Base-by-base conservation (phyloP, 1,140 invertebrate species). In the Drosophila repletoides region DNA sequence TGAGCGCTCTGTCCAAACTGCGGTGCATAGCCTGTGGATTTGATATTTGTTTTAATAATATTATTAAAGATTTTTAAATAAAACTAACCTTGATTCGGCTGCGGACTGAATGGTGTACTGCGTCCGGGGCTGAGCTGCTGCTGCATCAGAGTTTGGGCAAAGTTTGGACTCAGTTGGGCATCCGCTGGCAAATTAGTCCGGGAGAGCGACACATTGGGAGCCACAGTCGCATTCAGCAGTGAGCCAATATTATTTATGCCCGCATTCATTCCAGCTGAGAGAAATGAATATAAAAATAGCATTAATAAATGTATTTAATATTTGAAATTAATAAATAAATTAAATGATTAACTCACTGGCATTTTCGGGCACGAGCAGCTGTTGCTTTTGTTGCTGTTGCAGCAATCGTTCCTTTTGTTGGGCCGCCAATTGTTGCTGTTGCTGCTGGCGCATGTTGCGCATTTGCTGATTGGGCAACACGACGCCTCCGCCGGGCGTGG, bases 141-240 rank as follows among this genome's bases (percentile, higher is more conserved):
- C 69, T 91, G 87, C 72, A 90, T 79, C 59, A 90, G 48, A 3
- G 66, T 81, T 51, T 89, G 89, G 6, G 89, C 72, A 89, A 93
- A 95, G 79, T 92, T 92, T 22, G 94, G 94, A 72, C 94, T 95
- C 28, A 94, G 91, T 90, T 95, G 94, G 14, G 94, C 93, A 88
- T 95, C 95, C 71, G 94, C 92, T n/a, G 89, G 89, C 69, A 95
- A 92, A 90, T 93, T 95, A 19, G 92, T 94, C 63, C 94, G 92
- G 91, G 95, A 91, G 22, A 92, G 90, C 19, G 95, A 94, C 5
- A 97, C 95, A 90, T 96, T 96, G 5, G 94, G 95, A 14, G 95
- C 95, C 60, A 95, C 94, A 14, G 94, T 93, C n/a, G 94, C 95
- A 87, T 96, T 96, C 64, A 96, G 91, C 71, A 96, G 91, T 55